Percentiles rank a stretch among this genome's conserved stretches.
These are phyloP conservation scores for Arizona elegans DNA, from an alignment of 2,113 vertebrate species.

Conservation along the genomic window DNA sequence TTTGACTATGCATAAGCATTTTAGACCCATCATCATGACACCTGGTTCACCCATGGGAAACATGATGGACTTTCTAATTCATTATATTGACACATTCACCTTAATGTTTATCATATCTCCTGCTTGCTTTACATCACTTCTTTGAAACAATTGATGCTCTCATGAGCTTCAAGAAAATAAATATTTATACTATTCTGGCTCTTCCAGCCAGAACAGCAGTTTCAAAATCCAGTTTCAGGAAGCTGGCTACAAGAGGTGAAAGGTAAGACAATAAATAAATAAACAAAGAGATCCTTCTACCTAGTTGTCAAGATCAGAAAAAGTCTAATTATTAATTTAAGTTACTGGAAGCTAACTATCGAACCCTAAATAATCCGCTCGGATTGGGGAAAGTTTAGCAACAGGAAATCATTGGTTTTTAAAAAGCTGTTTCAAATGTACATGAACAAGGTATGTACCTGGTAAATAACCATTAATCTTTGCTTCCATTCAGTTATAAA, in stretches of 20 bases:
- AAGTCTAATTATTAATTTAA: not conserved
- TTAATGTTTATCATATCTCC: not conserved
- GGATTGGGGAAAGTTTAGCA: not conserved
- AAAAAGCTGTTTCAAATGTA: not conserved
- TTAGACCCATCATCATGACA: not conserved
- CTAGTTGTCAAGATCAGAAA: not conserved
- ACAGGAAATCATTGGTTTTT: not conserved
- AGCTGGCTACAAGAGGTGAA: not conserved
- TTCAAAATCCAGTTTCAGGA: not conserved
- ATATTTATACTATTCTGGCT: not conserved
- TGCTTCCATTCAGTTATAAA: not conserved
- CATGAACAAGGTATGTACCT: not conserved
- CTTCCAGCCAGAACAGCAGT: not conserved
- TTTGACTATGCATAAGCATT: not conserved
- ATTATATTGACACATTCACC: not conserved
- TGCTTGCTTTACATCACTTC: not conserved
- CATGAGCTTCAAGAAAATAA: not conserved
- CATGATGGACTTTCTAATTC: not conserved
- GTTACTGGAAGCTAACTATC: not conserved
- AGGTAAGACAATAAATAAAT: not conserved
- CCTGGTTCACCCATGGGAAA: not conserved
- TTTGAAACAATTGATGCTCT: not conserved
- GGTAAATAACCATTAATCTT: not conserved
- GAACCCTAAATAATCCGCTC: not conserved
- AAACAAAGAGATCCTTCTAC: not conserved